Conservation (phyloP, 2,888 invertebrate genomes). For the Hemistola chrysoprasaria region DNA sequence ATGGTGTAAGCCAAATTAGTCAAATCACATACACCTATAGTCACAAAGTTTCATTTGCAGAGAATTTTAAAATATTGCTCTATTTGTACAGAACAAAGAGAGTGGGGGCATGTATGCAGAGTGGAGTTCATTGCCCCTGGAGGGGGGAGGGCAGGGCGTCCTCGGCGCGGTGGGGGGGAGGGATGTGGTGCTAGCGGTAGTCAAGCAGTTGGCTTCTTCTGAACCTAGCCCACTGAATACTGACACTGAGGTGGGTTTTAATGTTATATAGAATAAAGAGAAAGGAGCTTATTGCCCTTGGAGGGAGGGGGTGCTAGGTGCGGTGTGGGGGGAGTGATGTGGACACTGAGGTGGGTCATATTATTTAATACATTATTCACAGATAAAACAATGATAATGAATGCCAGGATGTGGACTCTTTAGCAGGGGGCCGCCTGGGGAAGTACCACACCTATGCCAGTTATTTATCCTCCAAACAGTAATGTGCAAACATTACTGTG, state of each 20-base stretch:
- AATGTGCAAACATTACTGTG: too few species aligned
- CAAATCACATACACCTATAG: too few species aligned
- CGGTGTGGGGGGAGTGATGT: conserved; percentile 92
- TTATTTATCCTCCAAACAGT: too few species aligned
- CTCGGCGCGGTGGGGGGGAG: conserved; percentile 91
- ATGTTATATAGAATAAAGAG: conserved; percentile 10
- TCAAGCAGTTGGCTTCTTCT: conserved; percentile 90
- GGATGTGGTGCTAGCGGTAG: conserved; percentile 91
- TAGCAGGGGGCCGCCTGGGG: too few species aligned
- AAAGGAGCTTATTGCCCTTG: conserved; percentile 81
- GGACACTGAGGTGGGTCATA: conserved; percentile 92
- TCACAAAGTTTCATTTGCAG: too few species aligned
- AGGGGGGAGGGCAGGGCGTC: conserved; percentile 88
- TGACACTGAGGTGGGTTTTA: conserved; percentile 87
- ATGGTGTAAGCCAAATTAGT: too few species aligned
- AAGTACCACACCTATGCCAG: too few species aligned
- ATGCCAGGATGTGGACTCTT: too few species aligned
- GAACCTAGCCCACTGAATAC: conserved; percentile 92
- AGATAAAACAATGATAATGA: too few species aligned
- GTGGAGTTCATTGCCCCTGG: conserved; percentile 90
- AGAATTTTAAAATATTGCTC: too few species aligned
- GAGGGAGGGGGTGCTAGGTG: conserved; percentile 90
- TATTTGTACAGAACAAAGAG: conserved; percentile 79
- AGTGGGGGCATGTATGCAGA: conserved; percentile 91
- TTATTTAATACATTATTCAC: too few species aligned